phyloP scores from a whole-genome alignment of 2,888 invertebrate species.

The Melinaea marsaeus region DNA sequence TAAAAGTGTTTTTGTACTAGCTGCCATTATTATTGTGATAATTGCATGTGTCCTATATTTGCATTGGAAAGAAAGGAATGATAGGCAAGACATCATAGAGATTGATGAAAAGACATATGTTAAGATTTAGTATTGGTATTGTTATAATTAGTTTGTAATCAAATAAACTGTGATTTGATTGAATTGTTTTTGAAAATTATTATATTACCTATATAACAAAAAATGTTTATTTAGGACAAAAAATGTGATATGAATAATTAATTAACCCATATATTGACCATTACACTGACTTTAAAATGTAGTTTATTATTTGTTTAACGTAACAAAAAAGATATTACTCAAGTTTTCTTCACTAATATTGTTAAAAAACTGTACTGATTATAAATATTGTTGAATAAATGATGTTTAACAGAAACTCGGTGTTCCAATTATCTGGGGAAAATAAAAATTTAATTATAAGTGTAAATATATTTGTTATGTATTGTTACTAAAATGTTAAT shows the following conservation, averaged over 20 bases:
- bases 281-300: background rate
- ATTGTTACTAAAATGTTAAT: too few relatives aligned
- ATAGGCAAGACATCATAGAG: constrained; percentile 69
- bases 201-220: too few relatives aligned
- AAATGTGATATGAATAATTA: background rate
- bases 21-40: constrained; percentile 91
- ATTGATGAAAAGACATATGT: constrained; percentile 70
- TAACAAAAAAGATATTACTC: background rate
- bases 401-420: too few relatives aligned
- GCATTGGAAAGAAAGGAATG: constrained; percentile 90
- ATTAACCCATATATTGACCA: background rate
- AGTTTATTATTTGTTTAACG: background rate
- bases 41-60: constrained; percentile 90
- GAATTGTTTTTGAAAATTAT: too few relatives aligned
- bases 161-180: constrained; percentile 16
- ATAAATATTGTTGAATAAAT: too few relatives aligned
- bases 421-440: too few relatives aligned
- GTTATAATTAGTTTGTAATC: constrained; percentile 8
- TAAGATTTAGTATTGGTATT: constrained; percentile 47
- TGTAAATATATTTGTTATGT: too few relatives aligned
- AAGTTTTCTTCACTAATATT: too few relatives aligned
- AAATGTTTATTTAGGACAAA: too few relatives aligned
- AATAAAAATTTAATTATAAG: too few relatives aligned
- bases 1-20: constrained; percentile 92
- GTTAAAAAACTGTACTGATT: too few relatives aligned